Evolutionary conservation across 2,113 vertebrate genomes (phyloP).

Genomic region (Copsychus sechellarum): DNA sequence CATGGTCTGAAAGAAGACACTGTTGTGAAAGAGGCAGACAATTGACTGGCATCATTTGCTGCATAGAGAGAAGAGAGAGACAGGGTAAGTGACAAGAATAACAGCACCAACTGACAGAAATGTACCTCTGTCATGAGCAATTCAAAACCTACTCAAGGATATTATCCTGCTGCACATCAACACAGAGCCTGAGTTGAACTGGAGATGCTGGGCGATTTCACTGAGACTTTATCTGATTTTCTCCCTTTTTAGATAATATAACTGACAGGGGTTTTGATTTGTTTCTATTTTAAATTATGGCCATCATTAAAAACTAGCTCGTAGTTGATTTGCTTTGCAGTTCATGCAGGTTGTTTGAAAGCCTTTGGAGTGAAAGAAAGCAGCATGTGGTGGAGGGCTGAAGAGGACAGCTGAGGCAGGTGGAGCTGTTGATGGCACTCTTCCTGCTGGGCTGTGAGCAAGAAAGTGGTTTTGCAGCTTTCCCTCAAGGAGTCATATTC

Average conservation of each 20-base stretch:
- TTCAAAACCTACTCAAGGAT: slow-evolving; percentile 12
- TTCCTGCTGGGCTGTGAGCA: background rate
- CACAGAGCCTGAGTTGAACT: background rate
- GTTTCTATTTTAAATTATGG: background rate
- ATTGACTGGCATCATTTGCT: background rate
- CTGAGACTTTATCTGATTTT: background rate
- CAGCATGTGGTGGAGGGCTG: background rate
- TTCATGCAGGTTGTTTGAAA: background rate
- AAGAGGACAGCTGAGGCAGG: background rate
- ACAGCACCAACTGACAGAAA: background rate
- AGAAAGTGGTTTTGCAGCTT: background rate
- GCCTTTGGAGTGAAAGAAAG: background rate
- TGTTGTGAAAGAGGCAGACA: slow-evolving; percentile 17
- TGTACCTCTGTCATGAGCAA: background rate
- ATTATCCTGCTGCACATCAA: background rate
- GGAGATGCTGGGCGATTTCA: background rate
- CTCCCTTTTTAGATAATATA: background rate
- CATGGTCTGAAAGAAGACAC: background rate
- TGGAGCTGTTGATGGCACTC: background rate
- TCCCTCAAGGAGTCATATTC: background rate
- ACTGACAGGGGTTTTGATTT: background rate
- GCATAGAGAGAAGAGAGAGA: background rate
- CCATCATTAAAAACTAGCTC: background rate
- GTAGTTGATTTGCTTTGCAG: background rate
- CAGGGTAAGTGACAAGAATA: slow-evolving; percentile 13